Evolutionary conservation across 2,888 invertebrate genomes (phyloP).

Genomic region (Platycnemis pennipes): DNA sequence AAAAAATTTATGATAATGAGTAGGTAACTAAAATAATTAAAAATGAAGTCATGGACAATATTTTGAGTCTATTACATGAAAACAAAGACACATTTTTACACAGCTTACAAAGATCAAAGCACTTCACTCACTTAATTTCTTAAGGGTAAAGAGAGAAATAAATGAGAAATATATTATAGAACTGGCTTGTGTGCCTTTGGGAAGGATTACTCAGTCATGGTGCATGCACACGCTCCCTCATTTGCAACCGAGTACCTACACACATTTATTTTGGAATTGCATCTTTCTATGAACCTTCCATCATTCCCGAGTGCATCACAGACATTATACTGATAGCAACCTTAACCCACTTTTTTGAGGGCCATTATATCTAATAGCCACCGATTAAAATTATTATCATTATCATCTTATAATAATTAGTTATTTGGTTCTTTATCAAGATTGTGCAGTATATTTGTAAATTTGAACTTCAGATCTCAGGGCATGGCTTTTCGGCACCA

Average conservation of each 20-base stretch:
- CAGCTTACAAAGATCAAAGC: slow-evolving; percentile 64
- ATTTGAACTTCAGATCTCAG: slow-evolving; percentile 68
- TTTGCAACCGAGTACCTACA: not conserved
- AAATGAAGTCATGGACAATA: slow-evolving; percentile 63
- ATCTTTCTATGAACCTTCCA: slow-evolving; percentile 30
- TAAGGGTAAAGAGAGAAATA: slow-evolving; percentile 54
- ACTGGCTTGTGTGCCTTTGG: slow-evolving; percentile 54
- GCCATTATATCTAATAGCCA: slow-evolving; percentile 65
- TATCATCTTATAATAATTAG: slow-evolving; percentile 48
- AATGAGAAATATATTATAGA: slow-evolving; percentile 47
- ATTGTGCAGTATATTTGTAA: slow-evolving; percentile 64
- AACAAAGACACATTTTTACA: slow-evolving; percentile 41
- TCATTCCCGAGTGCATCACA: slow-evolving; percentile 63
- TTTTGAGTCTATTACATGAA: slow-evolving; percentile 49
- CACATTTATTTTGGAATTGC: slow-evolving; percentile 33
- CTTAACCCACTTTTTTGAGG: slow-evolving; percentile 59
- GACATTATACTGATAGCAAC: slow-evolving; percentile 68
- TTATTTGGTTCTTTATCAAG: slow-evolving; percentile 66
- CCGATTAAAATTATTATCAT: slow-evolving; percentile 64
- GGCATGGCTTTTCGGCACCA: slow-evolving; percentile 56
- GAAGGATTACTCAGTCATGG: slow-evolving; percentile 66
- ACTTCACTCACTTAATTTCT: slow-evolving; percentile 54
- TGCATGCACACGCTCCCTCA: not conserved
- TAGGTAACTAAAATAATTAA: slow-evolving; percentile 60
- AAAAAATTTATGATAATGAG: slow-evolving; percentile 55